phyloP scores from a whole-genome alignment of 2,113 vertebrate genomes.

The Chloroceryle aenea region DNA sequence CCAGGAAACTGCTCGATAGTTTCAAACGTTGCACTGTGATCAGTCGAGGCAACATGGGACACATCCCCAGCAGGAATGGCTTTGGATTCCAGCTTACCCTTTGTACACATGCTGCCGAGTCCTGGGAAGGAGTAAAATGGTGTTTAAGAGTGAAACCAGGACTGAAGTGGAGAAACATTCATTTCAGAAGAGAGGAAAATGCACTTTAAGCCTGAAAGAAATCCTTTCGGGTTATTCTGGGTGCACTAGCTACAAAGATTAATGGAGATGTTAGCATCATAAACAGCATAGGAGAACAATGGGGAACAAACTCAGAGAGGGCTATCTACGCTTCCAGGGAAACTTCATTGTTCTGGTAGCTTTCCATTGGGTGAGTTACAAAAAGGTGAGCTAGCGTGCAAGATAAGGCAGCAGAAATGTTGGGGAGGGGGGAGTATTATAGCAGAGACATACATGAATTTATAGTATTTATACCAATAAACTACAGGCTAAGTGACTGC shows the following conservation, averaged over 20 bases:
- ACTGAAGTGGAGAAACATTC: neutral
- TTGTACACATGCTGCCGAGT: neutral
- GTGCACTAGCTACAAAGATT: neutral
- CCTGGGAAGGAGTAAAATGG: conserved; percentile 4
- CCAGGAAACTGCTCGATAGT: neutral
- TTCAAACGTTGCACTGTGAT: conserved; percentile 71
- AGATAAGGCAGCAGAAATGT: neutral
- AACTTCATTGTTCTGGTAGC: neutral
- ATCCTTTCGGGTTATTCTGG: neutral
- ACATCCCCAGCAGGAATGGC: neutral
- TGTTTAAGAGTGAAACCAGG: neutral
- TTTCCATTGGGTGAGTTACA: neutral
- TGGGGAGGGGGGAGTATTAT: neutral
- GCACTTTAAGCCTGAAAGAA: neutral
- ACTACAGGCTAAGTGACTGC: neutral
- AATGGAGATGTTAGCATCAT: neutral
- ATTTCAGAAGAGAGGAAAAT: neutral
- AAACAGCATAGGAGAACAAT: neutral
- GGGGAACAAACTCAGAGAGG: neutral
- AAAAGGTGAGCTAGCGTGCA: neutral
- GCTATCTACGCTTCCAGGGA: neutral
- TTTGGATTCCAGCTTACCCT: neutral
- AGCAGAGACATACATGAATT: neutral
- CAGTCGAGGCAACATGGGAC: neutral
- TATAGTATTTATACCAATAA: neutral